Conservation (phyloP, 2,797 vertebrate species). For the Channa striata region DNA sequence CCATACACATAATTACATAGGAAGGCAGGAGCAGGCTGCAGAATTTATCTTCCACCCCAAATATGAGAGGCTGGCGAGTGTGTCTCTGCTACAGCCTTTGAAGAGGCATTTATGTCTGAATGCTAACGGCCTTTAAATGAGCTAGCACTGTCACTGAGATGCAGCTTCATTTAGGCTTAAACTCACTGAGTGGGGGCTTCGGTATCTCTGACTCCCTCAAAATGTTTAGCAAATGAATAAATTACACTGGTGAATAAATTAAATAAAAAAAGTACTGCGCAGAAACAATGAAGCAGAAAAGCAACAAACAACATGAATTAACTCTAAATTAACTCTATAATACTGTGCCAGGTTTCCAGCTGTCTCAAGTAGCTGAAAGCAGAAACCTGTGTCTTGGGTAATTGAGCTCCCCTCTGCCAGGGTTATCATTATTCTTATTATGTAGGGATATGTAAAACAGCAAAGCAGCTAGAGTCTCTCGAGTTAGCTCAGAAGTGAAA, state of each 20-base stretch:
- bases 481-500: conserved; percentile 40
- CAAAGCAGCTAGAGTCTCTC: conserved; percentile 34
- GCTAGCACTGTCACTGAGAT: conserved; percentile 58
- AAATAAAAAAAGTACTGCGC: neutral
- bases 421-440: conserved; percentile 69
- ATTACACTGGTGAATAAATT: conserved; percentile 31
- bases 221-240: conserved; percentile 51
- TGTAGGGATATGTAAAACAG: conserved; percentile 59
- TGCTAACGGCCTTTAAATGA: conserved; percentile 72
- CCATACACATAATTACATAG: conserved; percentile 84
- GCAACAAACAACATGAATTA: conserved; percentile 57
- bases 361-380: conserved; percentile 67
- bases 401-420: conserved; percentile 69
- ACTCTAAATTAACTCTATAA: conserved; percentile 57
- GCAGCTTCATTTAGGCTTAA: conserved; percentile 62
- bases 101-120: conserved; percentile 74
- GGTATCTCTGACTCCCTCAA: conserved; percentile 23
- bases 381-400: conserved; percentile 70
- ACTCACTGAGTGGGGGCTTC: conserved; percentile 28
- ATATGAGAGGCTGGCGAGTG: conserved; percentile 71
- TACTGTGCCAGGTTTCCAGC: conserved; percentile 53
- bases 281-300: conserved; percentile 35
- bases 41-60: conserved; percentile 84
- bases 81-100: conserved; percentile 65
- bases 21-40: conserved; percentile 75